Base-by-base conservation (phyloP, 2,113 vertebrate genomes). In the Thalassarche chlororhynchos region DNA sequence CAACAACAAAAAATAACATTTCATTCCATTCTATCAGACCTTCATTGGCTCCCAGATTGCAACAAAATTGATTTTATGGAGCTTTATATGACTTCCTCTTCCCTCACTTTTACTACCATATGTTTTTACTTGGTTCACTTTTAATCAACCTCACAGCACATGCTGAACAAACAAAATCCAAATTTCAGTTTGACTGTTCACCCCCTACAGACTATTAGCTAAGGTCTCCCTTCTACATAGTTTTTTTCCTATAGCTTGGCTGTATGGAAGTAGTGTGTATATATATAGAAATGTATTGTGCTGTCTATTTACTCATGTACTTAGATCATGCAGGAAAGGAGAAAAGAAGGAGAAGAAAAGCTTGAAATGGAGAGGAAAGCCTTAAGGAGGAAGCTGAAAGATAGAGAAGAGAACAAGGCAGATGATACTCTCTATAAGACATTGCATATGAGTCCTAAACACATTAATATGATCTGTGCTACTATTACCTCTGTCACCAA, bases 81-180 rank as follows among this genome's bases (percentile, higher is more conserved):
- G 21, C 14, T 95, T 90, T 92, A 26, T 93, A 40, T 42, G 40
- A 69, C 55, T 47, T 91, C 62, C 10, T 87, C 14, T 93, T 93
- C 49, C 34, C 32, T 96, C 51, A 68, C 38, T 96, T 95, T 80
- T 87, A 61, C 19, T 92, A n/a, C 78, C 52, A 49, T 96, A 90
- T 94, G 71, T 55, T 96, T 96, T 84, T 79, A 68, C 16, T 70
- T 75, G 10, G 10, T 78, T 96, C 52, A 42, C 6, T 93, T 97
- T 90, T 93, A 96, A 96, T 96, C 78, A 92, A 54, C 61, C 11
- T 92, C 52, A 58, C 31, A 79, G n/a, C 17, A 90, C 31, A 89
- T 34, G 90, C 40, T 84, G 72, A 90, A 92, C 25, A 95, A 96
- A 58, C 14, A 89, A 94, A 96, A 89, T 81, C 60, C 46, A 89